Percentiles rank a stretch among this genome's conserved stretches.
Conservation (phyloP, 92 coral and sea anemone genomes). For the Scolanthus callimorphus region DNA sequence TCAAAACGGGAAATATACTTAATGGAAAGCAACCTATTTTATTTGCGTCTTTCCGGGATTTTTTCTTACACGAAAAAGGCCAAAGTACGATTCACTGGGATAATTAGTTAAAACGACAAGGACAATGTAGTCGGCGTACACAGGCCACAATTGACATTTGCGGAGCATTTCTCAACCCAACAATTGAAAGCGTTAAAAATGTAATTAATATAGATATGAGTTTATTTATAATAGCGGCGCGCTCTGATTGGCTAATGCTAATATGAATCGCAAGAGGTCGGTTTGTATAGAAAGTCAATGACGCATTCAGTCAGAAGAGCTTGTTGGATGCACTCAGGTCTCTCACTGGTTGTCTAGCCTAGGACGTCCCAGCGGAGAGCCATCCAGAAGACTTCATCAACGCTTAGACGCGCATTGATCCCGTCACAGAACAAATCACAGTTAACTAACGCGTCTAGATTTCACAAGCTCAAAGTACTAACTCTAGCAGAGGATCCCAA, state of each 20-base stretch:
- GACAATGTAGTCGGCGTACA: conserved; percentile 66
- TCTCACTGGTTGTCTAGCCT: too few species aligned
- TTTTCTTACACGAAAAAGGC: neutral
- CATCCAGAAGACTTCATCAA: too few species aligned
- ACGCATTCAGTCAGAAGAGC: conserved; percentile 78
- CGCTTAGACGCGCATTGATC: too few species aligned
- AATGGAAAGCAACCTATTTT: neutral
- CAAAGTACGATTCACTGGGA: conserved; percentile 9
- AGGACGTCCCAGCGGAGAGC: too few species aligned
- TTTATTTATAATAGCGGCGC: conserved; percentile 89
- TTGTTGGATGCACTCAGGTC: conserved; percentile 31
- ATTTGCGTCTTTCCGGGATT: neutral
- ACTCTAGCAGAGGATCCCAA: too few species aligned
- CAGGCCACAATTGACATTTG: conserved; percentile 88
- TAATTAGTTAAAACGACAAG: conserved; percentile 3
- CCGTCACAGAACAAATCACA: too few species aligned
- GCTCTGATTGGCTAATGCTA: conserved; percentile 94
- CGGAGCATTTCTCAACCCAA: conserved; percentile 86
- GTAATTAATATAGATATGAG: conserved; percentile 99
- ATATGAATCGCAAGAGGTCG: conserved; percentile 84
- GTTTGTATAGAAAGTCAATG: conserved; percentile 92
- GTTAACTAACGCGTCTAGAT: too few species aligned
- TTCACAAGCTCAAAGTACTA: too few species aligned
- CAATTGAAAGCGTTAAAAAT: conserved; percentile 99
- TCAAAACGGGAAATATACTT: neutral